A percentile compares a stretch with the other conserved stretches of the same genome.
Evolutionary conservation across 2,888 invertebrate species (phyloP).

Genomic region (Diaphora mendica): DNA sequence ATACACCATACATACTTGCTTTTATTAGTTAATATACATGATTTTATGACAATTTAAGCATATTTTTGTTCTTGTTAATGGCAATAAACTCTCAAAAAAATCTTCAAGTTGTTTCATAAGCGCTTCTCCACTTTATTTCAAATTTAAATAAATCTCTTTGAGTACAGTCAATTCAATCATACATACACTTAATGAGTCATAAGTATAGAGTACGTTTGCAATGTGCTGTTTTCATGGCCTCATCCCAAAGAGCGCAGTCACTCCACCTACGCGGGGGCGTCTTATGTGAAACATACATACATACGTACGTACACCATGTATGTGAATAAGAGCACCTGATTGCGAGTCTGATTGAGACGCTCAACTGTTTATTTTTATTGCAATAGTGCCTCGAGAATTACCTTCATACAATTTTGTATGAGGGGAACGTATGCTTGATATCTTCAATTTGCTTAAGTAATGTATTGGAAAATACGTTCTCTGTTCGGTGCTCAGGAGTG

Average conservation of each 20-base stretch:
- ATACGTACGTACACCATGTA: constrained; percentile 47
- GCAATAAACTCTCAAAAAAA: background rate
- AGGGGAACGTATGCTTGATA: constrained; percentile 46
- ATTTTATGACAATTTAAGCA: background rate
- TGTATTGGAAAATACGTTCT: constrained; percentile 46
- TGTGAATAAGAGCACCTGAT: constrained; percentile 82
- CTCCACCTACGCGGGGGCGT: constrained; percentile 52
- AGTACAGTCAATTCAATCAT: background rate
- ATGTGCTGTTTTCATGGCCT: constrained; percentile 54
- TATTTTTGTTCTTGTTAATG: background rate
- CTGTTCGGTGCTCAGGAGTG: constrained; percentile 24
- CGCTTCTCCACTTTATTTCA: background rate
- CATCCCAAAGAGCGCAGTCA: constrained; percentile 62
- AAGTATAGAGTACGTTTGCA: background rate
- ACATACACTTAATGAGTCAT: background rate
- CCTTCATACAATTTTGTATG: constrained; percentile 54
- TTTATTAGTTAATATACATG: background rate
- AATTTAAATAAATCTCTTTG: no score
- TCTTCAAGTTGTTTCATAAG: background rate
- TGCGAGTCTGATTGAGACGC: constrained; percentile 75
- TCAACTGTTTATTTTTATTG: constrained; percentile 73
- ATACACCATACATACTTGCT: background rate
- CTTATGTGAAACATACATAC: constrained; percentile 26
- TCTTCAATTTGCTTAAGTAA: constrained; percentile 55
- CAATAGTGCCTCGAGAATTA: constrained; percentile 61